Conservation (phyloP, 2,113 vertebrate genomes). For the Amblyornis subalaris region DNA sequence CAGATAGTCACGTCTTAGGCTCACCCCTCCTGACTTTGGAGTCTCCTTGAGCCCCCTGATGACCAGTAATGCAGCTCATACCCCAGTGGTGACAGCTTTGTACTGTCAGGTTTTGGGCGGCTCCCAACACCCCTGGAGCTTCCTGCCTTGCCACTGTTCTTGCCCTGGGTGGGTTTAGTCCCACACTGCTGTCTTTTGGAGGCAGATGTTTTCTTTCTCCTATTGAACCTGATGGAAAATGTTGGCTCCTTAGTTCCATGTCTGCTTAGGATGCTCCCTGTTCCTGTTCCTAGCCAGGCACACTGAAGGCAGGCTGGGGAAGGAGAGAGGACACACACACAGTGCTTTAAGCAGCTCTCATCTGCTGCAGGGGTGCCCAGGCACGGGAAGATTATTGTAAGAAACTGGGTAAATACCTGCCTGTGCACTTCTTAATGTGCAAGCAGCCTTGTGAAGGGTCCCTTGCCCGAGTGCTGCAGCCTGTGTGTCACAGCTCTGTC, state of each 20-base stretch:
- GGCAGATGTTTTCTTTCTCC: neutral
- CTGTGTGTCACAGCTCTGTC: neutral
- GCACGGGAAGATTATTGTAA: slow-evolving; percentile 68
- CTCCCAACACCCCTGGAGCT: neutral
- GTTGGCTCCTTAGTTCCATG: neutral
- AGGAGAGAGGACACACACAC: neutral
- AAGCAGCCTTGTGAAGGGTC: neutral
- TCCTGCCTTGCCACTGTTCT: neutral
- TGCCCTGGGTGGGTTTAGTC: neutral
- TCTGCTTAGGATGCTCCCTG: neutral
- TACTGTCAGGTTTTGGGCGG: neutral
- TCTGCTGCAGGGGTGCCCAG: slow-evolving; percentile 69
- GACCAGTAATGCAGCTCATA: neutral
- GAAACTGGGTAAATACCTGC: slow-evolving; percentile 56
- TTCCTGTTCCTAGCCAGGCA: neutral
- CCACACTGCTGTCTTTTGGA: neutral
- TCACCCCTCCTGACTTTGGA: neutral
- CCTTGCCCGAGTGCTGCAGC: neutral
- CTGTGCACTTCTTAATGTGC: neutral
- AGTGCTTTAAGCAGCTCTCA: neutral
- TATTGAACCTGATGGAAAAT: neutral
- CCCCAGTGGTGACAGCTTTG: neutral
- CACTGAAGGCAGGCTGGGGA: neutral
- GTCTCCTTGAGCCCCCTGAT: neutral
- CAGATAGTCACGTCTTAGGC: neutral